Percentiles rank a stretch among this genome's conserved stretches.
phyloP scores from a whole-genome alignment of 2,888 invertebrate genomes.

The Scaptomyza tumidula region DNA sequence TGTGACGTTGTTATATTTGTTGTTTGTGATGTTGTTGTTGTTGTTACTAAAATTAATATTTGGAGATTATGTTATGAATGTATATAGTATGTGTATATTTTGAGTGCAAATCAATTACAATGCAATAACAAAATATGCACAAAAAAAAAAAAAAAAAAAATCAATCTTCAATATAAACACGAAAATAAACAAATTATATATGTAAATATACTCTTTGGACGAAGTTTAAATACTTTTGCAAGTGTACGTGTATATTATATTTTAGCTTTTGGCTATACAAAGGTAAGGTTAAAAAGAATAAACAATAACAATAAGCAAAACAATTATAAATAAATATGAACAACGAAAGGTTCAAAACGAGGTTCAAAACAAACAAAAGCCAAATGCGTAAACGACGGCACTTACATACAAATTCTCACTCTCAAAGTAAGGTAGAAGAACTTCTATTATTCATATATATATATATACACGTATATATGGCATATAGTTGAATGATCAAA shows the following conservation, averaged over 20 bases:
- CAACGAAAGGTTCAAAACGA: neutral
- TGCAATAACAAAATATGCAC: too few species aligned
- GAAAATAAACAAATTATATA: too few species aligned
- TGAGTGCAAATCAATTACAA: conserved; percentile 27
- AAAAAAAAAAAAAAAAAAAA: neutral
- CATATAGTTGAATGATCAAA: neutral
- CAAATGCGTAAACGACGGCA: neutral
- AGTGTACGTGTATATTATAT: too few species aligned
- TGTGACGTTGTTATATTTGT: conserved; percentile 2
- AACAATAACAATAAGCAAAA: conserved; percentile 1
- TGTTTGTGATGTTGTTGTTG: neutral
- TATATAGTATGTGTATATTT: neutral
- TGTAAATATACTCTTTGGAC: too few species aligned
- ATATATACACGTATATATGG: too few species aligned
- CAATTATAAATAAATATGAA: conserved; percentile 2
- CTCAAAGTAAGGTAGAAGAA: too few species aligned
- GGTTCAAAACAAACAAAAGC: neutral
- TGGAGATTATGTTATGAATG: conserved; percentile 1
- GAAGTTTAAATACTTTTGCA: neutral
- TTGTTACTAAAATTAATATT: conserved; percentile 1
- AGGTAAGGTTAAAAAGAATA: neutral
- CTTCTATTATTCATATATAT: neutral
- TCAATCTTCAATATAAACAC: neutral
- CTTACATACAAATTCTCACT: too few species aligned
- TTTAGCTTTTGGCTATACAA: neutral